Evolutionary conservation across 64 coral and sea anemone species (phyloP).

Genomic region (Dendronephthya gigantea): DNA sequence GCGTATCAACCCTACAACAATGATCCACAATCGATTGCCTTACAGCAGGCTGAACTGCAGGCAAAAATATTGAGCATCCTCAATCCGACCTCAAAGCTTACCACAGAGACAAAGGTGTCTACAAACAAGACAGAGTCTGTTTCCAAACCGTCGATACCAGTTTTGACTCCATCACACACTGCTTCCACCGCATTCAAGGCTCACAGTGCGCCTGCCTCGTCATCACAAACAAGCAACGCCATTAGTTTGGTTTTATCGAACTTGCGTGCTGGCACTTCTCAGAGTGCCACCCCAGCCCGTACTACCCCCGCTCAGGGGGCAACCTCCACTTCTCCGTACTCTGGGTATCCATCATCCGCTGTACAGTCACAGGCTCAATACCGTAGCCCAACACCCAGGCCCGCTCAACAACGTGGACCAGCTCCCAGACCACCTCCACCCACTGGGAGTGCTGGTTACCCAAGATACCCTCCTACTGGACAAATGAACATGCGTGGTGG

Average conservation of each 20-base stretch:
- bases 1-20: constrained; percentile 1
- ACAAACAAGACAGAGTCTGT: neutral
- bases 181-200: constrained; percentile 9
- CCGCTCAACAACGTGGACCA: neutral
- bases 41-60: constrained; percentile 96
- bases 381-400: neutral
- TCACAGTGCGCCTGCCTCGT: neutral
- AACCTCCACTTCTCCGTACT: neutral
- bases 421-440: neutral
- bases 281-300: neutral
- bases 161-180: neutral
- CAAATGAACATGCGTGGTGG: neutral
- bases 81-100: constrained; percentile 38
- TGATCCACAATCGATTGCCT: constrained; percentile 88
- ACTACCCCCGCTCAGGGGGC: neutral
- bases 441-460: neutral
- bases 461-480: neutral
- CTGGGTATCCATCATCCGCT: neutral
- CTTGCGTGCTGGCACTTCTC: neutral
- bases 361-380: neutral
- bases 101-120: neutral
- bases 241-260: neutral
- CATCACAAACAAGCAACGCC: neutral
- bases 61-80: constrained; percentile 97
- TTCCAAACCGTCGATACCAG: neutral